These are phyloP conservation scores for Ceyx melanurus DNA, from an alignment of 2,113 vertebrate genomes.

Conservation along the genomic window DNA sequence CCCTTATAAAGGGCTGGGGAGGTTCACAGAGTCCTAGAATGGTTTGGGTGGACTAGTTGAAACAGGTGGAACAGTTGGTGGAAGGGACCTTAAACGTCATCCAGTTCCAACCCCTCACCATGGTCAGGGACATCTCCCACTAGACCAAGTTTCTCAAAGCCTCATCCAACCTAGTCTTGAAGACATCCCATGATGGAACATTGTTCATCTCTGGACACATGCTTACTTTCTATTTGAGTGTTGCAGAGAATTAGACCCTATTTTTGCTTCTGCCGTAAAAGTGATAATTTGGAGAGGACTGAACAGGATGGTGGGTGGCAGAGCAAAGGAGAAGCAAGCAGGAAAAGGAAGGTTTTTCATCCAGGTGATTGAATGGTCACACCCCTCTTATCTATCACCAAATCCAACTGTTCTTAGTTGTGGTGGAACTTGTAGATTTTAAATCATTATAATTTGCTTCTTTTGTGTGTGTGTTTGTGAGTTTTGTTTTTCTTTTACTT, in stretches of 20 bases:
- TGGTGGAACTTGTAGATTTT: neutral
- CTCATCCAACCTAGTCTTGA: too few relatives aligned
- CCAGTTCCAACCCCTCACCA: neutral
- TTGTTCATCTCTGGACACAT: neutral
- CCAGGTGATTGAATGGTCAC: neutral
- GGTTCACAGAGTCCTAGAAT: neutral
- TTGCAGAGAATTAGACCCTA: neutral
- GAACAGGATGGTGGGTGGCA: neutral
- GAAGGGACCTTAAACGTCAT: neutral
- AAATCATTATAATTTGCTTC: neutral
- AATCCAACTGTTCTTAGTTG: rapidly evolving
- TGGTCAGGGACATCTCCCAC: neutral
- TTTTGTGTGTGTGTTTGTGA: neutral
- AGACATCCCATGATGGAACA: too few relatives aligned
- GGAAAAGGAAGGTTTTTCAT: neutral
- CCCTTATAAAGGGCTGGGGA: neutral
- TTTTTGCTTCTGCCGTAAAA: neutral
- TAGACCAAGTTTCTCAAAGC: neutral
- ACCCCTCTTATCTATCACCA: neutral
- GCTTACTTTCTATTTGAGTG: neutral
- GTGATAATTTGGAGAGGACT: neutral
- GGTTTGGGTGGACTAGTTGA: neutral
- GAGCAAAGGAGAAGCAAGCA: neutral
- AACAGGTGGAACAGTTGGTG: neutral
- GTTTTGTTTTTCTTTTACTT: neutral